Percentiles rank a stretch among this genome's conserved stretches.
Evolutionary conservation across 2,888 invertebrate genomes (phyloP).

Genomic region (Magallana nippona): DNA sequence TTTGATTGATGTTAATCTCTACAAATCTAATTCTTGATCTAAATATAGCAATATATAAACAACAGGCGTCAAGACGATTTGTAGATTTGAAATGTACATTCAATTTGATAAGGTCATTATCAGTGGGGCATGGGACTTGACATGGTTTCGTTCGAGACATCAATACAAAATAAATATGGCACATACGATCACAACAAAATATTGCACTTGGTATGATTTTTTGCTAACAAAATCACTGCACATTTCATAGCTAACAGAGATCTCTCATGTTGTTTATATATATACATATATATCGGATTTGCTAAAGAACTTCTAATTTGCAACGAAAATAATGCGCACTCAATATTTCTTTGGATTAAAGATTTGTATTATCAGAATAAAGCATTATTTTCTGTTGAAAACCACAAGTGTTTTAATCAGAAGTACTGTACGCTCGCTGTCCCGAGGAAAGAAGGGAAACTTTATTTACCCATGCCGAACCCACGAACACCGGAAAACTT

Average conservation of each 20-base stretch:
- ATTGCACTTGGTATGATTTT: slow-evolving; percentile 30
- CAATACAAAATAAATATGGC: slow-evolving; percentile 19
- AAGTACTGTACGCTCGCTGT: background rate
- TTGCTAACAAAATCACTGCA: background rate
- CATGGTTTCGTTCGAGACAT: slow-evolving; percentile 11
- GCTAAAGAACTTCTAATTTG: background rate
- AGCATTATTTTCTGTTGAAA: background rate
- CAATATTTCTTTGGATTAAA: background rate
- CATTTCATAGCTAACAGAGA: slow-evolving; percentile 11
- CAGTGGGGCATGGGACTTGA: background rate
- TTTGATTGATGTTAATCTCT: background rate
- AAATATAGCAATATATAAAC: background rate
- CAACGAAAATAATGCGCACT: background rate
- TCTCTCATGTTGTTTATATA: background rate
- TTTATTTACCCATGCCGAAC: slow-evolving; percentile 22
- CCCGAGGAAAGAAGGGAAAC: background rate
- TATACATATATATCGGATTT: slow-evolving; percentile 25
- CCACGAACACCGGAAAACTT: background rate
- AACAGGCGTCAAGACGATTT: slow-evolving; percentile 4
- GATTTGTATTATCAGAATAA: background rate
- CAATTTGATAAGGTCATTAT: background rate
- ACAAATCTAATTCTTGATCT: slow-evolving; percentile 5
- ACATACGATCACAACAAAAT: slow-evolving; percentile 18
- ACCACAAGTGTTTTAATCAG: background rate
- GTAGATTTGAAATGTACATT: background rate